phyloP scores from a whole-genome alignment of 2,888 invertebrate genomes.

The Petrophora chlorosata region DNA sequence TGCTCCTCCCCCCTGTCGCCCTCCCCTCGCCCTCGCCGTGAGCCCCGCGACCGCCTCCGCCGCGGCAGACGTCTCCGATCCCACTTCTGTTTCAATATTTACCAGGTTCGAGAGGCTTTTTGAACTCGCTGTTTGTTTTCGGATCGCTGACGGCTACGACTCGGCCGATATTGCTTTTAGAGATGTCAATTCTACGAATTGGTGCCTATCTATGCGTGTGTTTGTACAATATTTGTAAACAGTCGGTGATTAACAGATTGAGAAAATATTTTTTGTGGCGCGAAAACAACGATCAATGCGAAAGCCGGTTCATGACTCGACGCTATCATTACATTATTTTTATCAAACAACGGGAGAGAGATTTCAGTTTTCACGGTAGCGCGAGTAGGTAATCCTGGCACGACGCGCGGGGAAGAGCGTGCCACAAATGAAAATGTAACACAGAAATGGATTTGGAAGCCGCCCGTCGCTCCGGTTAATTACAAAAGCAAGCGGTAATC shows the following conservation, averaged over 20 bases:
- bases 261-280: conserved; percentile 47
- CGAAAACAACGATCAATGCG: conserved; percentile 28
- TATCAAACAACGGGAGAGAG: conserved; percentile 58
- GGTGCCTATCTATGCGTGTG: conserved; percentile 60
- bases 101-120: conserved; percentile 82
- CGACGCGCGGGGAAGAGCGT: conserved; percentile 64
- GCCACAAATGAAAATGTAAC: conserved; percentile 84
- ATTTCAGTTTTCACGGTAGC: conserved; percentile 62
- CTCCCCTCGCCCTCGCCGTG: conserved; percentile 29
- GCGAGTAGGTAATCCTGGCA: conserved; percentile 61
- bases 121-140: conserved; percentile 82
- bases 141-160: conserved; percentile 78
- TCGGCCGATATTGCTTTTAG: conserved; percentile 72
- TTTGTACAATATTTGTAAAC: conserved; percentile 68
- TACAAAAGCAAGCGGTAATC: conserved; percentile 85
- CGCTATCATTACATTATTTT: conserved; percentile 50
- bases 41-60: conserved; percentile 44
- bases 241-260: conserved; percentile 48
- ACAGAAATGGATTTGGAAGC: conserved; percentile 84
- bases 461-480: conserved; percentile 84
- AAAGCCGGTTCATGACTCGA: conserved; percentile 19
- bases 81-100: conserved; percentile 83
- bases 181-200: conserved; percentile 75
- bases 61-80: conserved; percentile 75
- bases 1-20: conserved; percentile 34